These are phyloP conservation scores for Danio kyathit DNA, from an alignment of 2,797 vertebrate genomes.

Conservation along the genomic window DNA sequence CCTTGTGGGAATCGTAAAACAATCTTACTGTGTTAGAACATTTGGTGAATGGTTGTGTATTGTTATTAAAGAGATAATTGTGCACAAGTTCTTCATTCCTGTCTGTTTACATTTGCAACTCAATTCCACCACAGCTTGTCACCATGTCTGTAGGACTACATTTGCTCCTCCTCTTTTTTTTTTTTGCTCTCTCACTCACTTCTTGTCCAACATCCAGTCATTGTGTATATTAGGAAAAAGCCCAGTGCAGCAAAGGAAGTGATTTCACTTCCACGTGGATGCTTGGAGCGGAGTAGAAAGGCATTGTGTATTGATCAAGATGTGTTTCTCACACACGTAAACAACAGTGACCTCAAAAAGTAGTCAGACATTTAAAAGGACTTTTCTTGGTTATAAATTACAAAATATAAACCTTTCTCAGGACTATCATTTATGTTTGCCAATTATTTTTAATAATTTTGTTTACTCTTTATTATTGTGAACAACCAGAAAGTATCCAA, in stretches of 20 bases:
- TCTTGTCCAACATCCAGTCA: conserved; percentile 77
- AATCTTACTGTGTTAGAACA: conserved; percentile 33
- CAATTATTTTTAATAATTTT: background rate
- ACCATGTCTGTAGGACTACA: conserved; percentile 32
- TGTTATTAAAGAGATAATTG: conserved; percentile 60
- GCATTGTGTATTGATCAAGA: conserved; percentile 19
- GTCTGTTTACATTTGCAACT: conserved; percentile 43
- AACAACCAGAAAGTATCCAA: background rate
- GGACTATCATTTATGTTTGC: background rate
- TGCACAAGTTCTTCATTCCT: conserved; percentile 36
- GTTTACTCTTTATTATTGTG: background rate
- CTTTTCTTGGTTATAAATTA: background rate
- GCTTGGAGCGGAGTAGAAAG: conserved; percentile 57
- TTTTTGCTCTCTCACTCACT: background rate
- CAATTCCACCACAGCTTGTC: conserved; percentile 47
- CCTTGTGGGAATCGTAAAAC: background rate
- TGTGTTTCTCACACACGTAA: conserved; percentile 26
- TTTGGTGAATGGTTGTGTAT: conserved; percentile 44
- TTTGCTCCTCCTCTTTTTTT: conserved; percentile 50
- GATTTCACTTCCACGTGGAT: conserved; percentile 77
- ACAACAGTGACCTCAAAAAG: conserved; percentile 21
- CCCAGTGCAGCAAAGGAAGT: conserved; percentile 80
- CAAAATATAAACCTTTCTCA: background rate
- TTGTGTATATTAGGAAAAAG: conserved; percentile 78
- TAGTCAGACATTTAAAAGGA: background rate